Conservation (phyloP, 1,140 invertebrate genomes). For the Ridgeia piscesae region DNA sequence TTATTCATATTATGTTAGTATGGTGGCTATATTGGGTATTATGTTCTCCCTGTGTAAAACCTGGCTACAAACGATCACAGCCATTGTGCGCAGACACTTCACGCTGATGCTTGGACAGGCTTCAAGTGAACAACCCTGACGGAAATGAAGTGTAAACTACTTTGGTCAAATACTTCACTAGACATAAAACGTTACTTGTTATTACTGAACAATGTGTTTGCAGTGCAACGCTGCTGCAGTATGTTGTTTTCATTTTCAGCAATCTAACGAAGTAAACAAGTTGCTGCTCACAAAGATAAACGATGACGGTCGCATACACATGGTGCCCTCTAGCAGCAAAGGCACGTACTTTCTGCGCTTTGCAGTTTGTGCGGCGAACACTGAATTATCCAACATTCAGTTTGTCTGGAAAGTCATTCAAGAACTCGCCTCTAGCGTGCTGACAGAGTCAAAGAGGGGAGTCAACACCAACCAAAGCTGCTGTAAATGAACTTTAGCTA, state of each 20-base stretch:
- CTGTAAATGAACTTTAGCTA: background rate
- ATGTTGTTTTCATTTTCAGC: constrained; percentile 54
- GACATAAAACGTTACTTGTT: background rate
- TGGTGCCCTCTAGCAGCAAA: constrained; percentile 74
- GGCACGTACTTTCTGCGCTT: constrained; percentile 66
- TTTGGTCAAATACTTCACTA: background rate
- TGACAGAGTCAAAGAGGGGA: background rate
- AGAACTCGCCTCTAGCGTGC: constrained; percentile 43
- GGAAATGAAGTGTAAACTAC: background rate
- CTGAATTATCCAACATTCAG: constrained; percentile 72
- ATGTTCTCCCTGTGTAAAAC: background rate
- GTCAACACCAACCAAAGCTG: background rate
- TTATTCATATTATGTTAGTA: background rate
- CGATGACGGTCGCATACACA: constrained; percentile 77
- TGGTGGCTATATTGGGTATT: background rate
- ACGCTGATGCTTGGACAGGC: background rate
- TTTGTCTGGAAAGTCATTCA: constrained; percentile 82
- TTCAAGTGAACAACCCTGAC: background rate
- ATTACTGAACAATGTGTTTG: background rate
- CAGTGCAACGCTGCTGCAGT: background rate
- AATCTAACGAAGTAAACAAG: constrained; percentile 71
- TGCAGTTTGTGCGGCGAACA: constrained; percentile 75
- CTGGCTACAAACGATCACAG: background rate
- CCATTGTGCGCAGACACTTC: background rate
- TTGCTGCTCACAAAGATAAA: constrained; percentile 75